phyloP scores from a whole-genome alignment of 2,113 vertebrate genomes.

The Ctenomys sociabilis region DNA sequence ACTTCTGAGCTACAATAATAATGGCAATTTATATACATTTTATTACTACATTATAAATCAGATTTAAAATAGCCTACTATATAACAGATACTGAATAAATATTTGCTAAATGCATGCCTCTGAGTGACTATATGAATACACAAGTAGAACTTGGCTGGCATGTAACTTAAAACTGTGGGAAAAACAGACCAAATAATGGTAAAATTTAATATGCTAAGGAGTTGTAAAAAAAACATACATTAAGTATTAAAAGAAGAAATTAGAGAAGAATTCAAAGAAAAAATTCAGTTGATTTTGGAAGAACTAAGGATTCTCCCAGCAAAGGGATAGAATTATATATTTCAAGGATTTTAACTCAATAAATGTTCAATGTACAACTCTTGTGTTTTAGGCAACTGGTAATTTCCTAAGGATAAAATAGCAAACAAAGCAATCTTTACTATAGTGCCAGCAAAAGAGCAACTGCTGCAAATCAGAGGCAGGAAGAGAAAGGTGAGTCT shows the following conservation, averaged over 20 bases:
- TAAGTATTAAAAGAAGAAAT: background rate
- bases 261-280: background rate
- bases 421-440: background rate
- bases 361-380: background rate
- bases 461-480: background rate
- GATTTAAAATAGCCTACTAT: background rate
- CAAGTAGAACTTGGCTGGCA: background rate
- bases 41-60: background rate
- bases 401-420: background rate
- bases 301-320: conserved; percentile 30
- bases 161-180: background rate
- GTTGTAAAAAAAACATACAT: background rate
- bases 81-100: background rate
- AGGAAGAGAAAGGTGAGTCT: too few species aligned
- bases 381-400: background rate
- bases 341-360: background rate
- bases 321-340: background rate
- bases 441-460: background rate
- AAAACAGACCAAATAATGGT: background rate
- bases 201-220: background rate
- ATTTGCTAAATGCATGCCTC: background rate
- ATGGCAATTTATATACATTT: background rate
- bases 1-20: background rate
- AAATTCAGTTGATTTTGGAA: background rate
- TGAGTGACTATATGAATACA: background rate